phyloP scores from a whole-genome alignment of 2,113 vertebrate species.

The Rhinoderma darwinii region DNA sequence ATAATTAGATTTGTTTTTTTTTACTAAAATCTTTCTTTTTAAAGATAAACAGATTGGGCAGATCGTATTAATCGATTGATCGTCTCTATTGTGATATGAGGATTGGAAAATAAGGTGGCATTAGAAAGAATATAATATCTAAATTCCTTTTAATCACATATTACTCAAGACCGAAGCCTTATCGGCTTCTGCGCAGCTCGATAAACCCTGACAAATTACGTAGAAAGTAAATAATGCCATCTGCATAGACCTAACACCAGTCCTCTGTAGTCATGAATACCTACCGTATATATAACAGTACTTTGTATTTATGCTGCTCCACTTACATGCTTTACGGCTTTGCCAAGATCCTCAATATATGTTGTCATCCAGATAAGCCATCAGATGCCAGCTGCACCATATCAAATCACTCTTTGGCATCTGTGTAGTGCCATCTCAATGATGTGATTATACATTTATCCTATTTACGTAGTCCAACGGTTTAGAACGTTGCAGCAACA shows the following conservation, averaged over 20 bases:
- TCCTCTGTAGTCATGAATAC: neutral
- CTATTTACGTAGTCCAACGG: neutral
- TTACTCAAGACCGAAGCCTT: neutral
- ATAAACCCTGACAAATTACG: neutral
- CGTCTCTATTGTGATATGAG: neutral
- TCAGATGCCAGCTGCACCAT: conserved; percentile 1
- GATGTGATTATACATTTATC: neutral
- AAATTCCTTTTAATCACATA: neutral
- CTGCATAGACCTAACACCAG: neutral
- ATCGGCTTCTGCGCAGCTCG: neutral
- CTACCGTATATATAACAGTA: neutral
- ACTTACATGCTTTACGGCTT: neutral
- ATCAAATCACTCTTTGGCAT: neutral
- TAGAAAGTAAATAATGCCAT: neutral
- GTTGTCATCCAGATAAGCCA: neutral
- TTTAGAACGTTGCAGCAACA: neutral
- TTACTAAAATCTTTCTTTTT: too few relatives aligned
- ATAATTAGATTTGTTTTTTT: too few relatives aligned
- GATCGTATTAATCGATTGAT: neutral
- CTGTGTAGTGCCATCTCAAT: neutral
- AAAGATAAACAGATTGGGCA: neutral
- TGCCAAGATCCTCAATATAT: neutral
- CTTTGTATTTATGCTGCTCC: neutral
- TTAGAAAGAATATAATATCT: neutral
- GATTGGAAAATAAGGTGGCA: neutral